phyloP scores from a whole-genome alignment of 2,113 vertebrate genomes.

The Halcyon senegalensis region DNA sequence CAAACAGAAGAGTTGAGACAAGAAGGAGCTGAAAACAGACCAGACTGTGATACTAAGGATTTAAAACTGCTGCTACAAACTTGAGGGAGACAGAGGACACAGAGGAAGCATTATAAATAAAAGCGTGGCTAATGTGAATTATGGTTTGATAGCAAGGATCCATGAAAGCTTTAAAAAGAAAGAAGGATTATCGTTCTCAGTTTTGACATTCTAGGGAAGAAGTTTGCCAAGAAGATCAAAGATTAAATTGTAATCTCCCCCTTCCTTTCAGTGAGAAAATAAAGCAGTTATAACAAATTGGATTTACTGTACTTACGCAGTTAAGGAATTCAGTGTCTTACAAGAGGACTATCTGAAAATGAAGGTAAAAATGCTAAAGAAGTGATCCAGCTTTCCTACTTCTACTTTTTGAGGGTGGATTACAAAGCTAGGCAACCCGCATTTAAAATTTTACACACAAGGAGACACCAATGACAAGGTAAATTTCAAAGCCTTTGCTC shows the following conservation, averaged over 20 bases:
- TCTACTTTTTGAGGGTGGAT: background rate
- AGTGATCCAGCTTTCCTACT: background rate
- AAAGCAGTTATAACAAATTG: conserved; percentile 17
- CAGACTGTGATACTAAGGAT: background rate
- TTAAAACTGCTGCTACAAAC: background rate
- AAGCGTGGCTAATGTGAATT: background rate
- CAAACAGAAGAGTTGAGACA: background rate
- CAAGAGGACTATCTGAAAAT: background rate
- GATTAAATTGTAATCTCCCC: background rate
- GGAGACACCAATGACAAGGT: background rate
- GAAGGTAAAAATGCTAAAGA: background rate
- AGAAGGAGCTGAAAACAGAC: background rate
- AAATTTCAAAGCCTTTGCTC: background rate
- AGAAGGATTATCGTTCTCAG: conserved; percentile 6
- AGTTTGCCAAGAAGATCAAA: background rate
- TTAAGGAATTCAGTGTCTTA: background rate
- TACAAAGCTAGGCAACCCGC: background rate
- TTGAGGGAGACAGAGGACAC: background rate
- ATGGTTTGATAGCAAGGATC: background rate
- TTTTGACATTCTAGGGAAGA: background rate
- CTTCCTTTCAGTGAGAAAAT: conserved; percentile 9
- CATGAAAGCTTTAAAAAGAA: background rate
- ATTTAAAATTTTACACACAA: background rate
- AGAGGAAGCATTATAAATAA: background rate
- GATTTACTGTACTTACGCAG: conserved; percentile 2